Percentiles rank a stretch among this genome's conserved stretches.
These are phyloP conservation scores for Oligia latruncula DNA, from an alignment of 2,888 invertebrate genomes.

Conservation along the genomic window DNA sequence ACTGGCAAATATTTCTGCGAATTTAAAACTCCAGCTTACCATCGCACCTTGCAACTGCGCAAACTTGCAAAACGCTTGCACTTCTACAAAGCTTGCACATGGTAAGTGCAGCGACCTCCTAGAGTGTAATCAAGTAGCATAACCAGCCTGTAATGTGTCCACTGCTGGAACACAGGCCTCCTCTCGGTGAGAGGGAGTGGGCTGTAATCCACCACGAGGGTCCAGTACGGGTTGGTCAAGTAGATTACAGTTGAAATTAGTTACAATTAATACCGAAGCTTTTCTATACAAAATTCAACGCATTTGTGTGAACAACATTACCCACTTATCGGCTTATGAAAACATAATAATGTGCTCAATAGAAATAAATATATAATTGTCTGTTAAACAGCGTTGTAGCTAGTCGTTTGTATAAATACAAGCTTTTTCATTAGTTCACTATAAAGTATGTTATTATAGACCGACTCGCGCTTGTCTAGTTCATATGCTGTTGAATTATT, in stretches of 20 bases:
- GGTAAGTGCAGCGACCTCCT: background rate
- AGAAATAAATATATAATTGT: conserved; percentile 69
- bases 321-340: conserved; percentile 75
- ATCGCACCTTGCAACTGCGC: no score
- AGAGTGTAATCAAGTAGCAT: background rate
- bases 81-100: background rate
- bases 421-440: conserved; percentile 65
- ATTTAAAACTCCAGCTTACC: background rate
- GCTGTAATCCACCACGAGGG: background rate
- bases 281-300: conserved; percentile 22
- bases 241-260: background rate
- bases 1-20: background rate
- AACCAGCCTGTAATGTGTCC: background rate
- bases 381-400: conserved; percentile 70
- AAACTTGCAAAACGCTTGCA: background rate
- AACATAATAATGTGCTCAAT: conserved; percentile 76
- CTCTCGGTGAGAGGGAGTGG: background rate
- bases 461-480: conserved; percentile 44
- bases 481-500: conserved; percentile 40
- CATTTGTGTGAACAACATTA: conserved; percentile 60
- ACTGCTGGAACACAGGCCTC: background rate
- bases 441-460: conserved; percentile 53
- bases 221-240: no score
- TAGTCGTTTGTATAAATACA: conserved; percentile 66
- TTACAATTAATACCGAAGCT: background rate